These are phyloP conservation scores for Myotis brandtii DNA, from an alignment of 2,113 vertebrate species.

Conservation along the genomic window DNA sequence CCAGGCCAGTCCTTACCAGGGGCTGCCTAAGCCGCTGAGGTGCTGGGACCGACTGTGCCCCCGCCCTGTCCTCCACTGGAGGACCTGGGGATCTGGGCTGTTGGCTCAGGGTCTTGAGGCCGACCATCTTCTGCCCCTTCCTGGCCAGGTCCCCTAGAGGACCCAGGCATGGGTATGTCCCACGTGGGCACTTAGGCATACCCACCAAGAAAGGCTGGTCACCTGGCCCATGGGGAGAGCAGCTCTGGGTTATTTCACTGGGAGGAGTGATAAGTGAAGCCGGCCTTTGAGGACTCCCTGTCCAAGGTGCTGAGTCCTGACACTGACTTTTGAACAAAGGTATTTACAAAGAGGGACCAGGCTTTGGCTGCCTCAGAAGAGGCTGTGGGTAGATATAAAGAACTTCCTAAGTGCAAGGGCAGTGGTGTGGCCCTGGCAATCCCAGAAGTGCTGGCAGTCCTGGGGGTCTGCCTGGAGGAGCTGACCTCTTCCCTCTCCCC, in stretches of 20 bases:
- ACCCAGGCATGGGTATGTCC: neutral
- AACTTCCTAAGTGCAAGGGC: neutral
- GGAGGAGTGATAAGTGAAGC: neutral
- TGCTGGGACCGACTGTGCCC: neutral
- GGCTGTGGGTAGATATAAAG: neutral
- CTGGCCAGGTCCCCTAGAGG: neutral
- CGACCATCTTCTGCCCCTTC: neutral
- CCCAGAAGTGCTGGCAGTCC: neutral
- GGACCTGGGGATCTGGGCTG: neutral
- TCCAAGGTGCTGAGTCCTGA: neutral
- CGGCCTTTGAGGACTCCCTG: neutral
- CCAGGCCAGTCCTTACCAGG: neutral
- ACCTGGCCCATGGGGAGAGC: neutral
- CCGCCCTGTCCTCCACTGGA: too few relatives aligned
- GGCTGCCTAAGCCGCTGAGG: neutral
- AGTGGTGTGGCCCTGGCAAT: too few relatives aligned
- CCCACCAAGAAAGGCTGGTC: neutral
- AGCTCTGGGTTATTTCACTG: neutral
- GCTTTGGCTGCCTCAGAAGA: neutral
- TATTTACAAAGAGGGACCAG: neutral
- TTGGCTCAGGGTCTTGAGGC: neutral
- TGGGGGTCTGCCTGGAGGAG: neutral
- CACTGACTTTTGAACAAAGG: slow-evolving; percentile 1
- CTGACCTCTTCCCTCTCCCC: slow-evolving; percentile 27
- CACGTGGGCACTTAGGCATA: neutral